phyloP scores from a whole-genome alignment of 2,888 invertebrate genomes.

The Drosophila demipolita region DNA sequence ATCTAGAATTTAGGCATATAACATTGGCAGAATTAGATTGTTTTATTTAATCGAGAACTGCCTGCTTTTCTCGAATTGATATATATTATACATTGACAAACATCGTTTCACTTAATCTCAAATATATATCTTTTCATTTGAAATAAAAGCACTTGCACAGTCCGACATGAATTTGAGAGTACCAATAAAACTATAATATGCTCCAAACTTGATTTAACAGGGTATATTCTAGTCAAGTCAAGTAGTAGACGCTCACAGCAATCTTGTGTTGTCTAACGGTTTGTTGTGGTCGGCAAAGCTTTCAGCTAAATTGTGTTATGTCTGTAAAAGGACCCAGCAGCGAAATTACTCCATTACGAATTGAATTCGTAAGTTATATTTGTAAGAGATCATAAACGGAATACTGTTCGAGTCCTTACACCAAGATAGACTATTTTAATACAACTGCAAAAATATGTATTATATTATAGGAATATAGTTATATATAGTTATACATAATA shows the following conservation, averaged over 20 bases:
- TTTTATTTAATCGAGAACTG: not conserved
- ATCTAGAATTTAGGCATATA: not conserved
- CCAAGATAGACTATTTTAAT: not conserved
- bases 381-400: not conserved
- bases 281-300: slow-evolving; percentile 49
- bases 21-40: not conserved
- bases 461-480: too few species aligned
- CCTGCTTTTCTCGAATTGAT: not conserved
- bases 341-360: not conserved
- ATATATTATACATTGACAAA: not conserved
- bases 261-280: slow-evolving; percentile 39
- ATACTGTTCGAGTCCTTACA: not conserved
- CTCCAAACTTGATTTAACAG: not conserved
- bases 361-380: not conserved
- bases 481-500: too few species aligned
- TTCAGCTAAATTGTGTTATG: slow-evolving; percentile 57
- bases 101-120: not conserved
- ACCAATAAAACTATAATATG: not conserved
- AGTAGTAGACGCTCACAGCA: not conserved
- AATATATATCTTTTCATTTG: too few species aligned
- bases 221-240: not conserved
- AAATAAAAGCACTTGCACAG: too few species aligned
- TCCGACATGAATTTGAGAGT: too few species aligned
- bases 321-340: slow-evolving; percentile 16
- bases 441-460: not conserved